These are phyloP conservation scores for Styela clava DNA, from an alignment of 23 tunicate genomes.

Conservation along the genomic window DNA sequence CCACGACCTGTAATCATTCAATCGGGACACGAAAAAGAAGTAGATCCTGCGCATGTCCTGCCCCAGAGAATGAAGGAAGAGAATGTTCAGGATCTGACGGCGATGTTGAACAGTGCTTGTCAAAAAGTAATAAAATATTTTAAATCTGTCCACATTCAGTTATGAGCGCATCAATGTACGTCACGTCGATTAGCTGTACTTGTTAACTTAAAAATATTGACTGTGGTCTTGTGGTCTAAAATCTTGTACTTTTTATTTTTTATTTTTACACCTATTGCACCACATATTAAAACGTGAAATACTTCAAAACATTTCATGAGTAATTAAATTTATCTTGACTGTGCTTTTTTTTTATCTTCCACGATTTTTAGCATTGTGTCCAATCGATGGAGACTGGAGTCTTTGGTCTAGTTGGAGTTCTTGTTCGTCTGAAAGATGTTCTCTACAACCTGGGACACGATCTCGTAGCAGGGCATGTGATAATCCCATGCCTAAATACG, in stretches of 20 bases:
- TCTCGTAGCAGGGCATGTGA: constrained; percentile 1
- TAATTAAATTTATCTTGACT: no score
- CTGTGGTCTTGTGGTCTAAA: no score
- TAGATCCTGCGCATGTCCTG: constrained; percentile 52
- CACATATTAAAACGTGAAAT: no score
- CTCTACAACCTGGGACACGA: background rate
- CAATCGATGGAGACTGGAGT: constrained; percentile 30
- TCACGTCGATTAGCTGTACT: background rate
- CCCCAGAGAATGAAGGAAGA: constrained; percentile 62
- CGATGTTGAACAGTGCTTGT: background rate
- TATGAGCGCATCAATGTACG: no score
- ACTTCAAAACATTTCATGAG: no score
- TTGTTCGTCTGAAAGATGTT: background rate
- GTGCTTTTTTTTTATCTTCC: no score
- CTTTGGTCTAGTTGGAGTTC: constrained; percentile 13
- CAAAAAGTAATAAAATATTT: background rate
- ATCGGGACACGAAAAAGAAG: constrained; percentile 18
- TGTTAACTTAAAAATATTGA: background rate
- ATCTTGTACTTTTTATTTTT: no score
- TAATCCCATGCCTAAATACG: constrained; percentile 31
- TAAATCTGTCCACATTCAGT: no score
- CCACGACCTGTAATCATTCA: constrained; percentile 11
- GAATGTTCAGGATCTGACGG: constrained; percentile 49
- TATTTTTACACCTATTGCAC: no score
- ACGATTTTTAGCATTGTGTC: background rate